phyloP scores from a whole-genome alignment of 2,797 vertebrate genomes.

The Malacoraja senta region DNA sequence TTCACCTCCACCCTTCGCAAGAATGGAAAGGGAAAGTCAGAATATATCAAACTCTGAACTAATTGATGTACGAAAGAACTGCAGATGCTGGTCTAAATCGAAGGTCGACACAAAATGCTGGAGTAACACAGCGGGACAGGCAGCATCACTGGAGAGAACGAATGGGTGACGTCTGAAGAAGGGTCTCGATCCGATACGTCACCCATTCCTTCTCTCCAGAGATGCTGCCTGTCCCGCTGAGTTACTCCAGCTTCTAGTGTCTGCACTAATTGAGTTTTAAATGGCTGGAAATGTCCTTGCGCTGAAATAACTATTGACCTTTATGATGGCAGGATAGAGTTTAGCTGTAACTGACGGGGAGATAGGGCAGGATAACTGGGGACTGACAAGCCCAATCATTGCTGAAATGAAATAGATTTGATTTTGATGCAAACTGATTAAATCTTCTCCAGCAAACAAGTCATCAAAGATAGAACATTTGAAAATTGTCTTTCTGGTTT shows the following conservation, averaged over 20 bases:
- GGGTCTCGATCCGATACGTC: too few species aligned
- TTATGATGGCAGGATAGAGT: background rate
- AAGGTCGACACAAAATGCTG: too few species aligned
- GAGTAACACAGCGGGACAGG: too few species aligned
- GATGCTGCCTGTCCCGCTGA: too few species aligned
- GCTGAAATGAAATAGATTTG: background rate
- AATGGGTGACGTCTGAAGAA: too few species aligned
- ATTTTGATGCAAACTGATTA: background rate
- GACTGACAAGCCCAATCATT: background rate
- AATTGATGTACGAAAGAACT: background rate
- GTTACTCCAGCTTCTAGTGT: too few species aligned
- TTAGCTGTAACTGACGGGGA: background rate
- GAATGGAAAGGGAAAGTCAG: background rate
- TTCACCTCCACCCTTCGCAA: background rate
- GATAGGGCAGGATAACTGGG: background rate
- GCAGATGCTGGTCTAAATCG: too few species aligned
- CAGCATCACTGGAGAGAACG: too few species aligned
- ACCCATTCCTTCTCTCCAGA: too few species aligned
- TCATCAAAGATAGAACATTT: background rate
- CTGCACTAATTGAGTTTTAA: background rate
- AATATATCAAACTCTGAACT: background rate
- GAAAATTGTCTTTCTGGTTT: background rate
- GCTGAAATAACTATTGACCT: background rate
- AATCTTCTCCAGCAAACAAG: background rate
- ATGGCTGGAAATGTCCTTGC: background rate